Percentiles rank a stretch among this genome's conserved stretches.
phyloP scores from a whole-genome alignment of 1,140 invertebrate species.

The Adelges cooleyi region DNA sequence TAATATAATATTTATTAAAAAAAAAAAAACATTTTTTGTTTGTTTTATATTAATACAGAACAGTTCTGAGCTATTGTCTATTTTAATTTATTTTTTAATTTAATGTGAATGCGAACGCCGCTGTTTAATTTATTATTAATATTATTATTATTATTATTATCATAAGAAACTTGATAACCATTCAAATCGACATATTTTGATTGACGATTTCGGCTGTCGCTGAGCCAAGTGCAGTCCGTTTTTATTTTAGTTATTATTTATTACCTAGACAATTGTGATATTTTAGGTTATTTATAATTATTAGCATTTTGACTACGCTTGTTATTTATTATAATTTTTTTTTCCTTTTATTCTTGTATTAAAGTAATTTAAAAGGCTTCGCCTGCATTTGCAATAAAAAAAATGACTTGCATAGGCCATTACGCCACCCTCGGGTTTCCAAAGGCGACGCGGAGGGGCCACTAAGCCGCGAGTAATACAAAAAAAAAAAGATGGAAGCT shows the following conservation, averaged over 20 bases:
- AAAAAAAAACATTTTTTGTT: no score
- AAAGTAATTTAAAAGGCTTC: slow-evolving; percentile 27
- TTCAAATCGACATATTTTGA: no score
- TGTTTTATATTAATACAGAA: no score
- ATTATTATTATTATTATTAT: no score
- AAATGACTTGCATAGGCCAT: slow-evolving; percentile 6
- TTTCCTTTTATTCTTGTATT: slow-evolving; percentile 1
- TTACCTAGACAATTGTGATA: slow-evolving; percentile 28
- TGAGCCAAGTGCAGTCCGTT: neutral
- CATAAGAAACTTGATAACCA: no score
- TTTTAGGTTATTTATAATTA: slow-evolving; percentile 27
- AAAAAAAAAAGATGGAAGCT: slow-evolving; percentile 9
- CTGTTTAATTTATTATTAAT: no score
- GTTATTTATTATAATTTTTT: slow-evolving; percentile 26
- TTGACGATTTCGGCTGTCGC: no score
- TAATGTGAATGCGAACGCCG: no score
- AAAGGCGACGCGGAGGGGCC: neutral
- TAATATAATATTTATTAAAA: no score
- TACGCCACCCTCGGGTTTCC: slow-evolving; percentile 5
- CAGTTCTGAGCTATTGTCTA: no score
- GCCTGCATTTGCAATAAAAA: slow-evolving; percentile 5
- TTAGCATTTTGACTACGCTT: slow-evolving; percentile 20
- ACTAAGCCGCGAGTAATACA: slow-evolving; percentile 16
- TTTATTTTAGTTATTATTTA: slow-evolving; percentile 14
- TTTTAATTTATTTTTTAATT: no score